phyloP scores from a whole-genome alignment of 2,113 vertebrate genomes.

The Cercopithecus mona region DNA sequence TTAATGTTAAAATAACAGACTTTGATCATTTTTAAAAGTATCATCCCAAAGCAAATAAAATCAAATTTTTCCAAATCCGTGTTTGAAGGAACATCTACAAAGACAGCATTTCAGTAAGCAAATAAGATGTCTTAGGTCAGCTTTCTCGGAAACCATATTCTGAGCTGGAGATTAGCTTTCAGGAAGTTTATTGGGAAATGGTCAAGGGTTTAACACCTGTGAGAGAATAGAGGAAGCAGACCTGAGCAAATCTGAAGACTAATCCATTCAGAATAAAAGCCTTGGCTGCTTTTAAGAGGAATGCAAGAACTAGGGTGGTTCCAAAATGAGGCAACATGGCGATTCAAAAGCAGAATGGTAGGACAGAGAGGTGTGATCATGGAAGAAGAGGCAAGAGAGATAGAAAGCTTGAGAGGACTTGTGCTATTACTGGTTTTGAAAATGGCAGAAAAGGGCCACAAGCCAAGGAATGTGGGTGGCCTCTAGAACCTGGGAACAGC shows the following conservation, averaged over 20 bases:
- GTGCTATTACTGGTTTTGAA: background rate
- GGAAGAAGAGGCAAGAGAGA: background rate
- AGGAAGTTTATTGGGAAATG: background rate
- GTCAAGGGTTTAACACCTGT: fast-evolving
- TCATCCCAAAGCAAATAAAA: background rate
- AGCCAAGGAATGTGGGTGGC: background rate
- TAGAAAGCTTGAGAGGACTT: background rate
- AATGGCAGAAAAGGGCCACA: background rate
- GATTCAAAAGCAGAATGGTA: background rate
- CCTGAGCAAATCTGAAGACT: background rate
- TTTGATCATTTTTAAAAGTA: constrained; percentile 22
- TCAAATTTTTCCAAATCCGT: background rate
- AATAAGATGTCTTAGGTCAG: background rate
- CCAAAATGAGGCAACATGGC: background rate
- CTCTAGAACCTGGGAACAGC: background rate
- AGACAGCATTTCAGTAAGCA: background rate
- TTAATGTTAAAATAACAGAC: background rate
- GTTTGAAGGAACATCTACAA: background rate
- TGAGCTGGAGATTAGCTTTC: background rate
- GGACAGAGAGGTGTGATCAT: background rate
- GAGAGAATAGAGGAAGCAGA: background rate
- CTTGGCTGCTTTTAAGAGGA: background rate
- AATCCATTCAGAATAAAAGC: background rate
- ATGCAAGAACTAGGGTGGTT: background rate
- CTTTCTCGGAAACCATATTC: background rate